Evolutionary conservation across 2,888 invertebrate species (phyloP).

Genomic region (Sisyra nigra): DNA sequence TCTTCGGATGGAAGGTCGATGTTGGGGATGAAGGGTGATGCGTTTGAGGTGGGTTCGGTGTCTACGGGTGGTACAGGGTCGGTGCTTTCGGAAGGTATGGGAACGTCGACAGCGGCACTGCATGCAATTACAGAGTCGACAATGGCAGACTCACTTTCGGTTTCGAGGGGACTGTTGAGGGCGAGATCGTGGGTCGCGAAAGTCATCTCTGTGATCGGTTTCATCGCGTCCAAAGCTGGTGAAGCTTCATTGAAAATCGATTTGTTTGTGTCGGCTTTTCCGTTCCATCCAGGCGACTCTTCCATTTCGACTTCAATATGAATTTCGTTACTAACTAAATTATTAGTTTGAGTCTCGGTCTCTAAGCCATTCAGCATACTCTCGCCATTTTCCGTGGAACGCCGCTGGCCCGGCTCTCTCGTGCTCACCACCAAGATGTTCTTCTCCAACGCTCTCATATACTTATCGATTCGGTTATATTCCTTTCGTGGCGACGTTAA

Average conservation of each 20-base stretch:
- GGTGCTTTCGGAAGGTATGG: neutral
- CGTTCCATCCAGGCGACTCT: conserved; percentile 25
- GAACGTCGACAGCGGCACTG: neutral
- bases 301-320: conserved; percentile 39
- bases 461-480: conserved; percentile 91
- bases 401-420: conserved; percentile 47
- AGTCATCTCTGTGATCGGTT: conserved; percentile 3
- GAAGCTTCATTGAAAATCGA: conserved; percentile 4
- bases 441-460: conserved; percentile 92
- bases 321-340: conserved; percentile 30
- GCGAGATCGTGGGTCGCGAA: conserved; percentile 7
- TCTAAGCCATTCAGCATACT: conserved; percentile 43
- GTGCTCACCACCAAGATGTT: conserved; percentile 77
- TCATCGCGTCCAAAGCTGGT: conserved; percentile 12
- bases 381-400: conserved; percentile 51
- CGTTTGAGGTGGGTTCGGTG: neutral
- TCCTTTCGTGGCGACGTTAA: conserved; percentile 82
- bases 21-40: too few relatives aligned
- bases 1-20: too few relatives aligned
- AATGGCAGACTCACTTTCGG: conserved; percentile 14
- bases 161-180: conserved; percentile 3
- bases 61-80: neutral
- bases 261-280: conserved; percentile 10
- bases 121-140: conserved; percentile 10
- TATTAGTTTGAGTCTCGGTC: conserved; percentile 34